Evolutionary conservation across 2,888 invertebrate genomes (phyloP).

Genomic region (Eugnorisma glareosa): DNA sequence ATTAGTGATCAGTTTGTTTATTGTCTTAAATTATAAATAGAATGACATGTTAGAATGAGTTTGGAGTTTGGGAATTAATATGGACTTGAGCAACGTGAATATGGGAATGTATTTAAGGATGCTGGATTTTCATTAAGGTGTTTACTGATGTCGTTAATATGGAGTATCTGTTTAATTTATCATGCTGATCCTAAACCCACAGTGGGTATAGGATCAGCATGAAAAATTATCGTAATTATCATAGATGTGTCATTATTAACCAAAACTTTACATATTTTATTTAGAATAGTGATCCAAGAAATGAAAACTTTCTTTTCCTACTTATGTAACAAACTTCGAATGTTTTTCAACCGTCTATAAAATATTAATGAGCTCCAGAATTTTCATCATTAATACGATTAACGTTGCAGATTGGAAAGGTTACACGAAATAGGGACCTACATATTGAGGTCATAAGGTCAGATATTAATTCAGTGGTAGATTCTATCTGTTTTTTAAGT

Average conservation of each 20-base stretch:
- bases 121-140: neutral
- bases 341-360: neutral
- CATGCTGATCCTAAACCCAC: no score
- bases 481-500: neutral
- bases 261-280: neutral
- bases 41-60: slow-evolving; percentile 6
- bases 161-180: no score
- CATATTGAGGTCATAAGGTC: neutral
- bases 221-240: neutral
- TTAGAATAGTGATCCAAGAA: neutral
- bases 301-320: neutral
- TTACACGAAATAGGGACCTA: neutral
- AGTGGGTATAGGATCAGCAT: no score
- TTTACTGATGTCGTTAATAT: neutral
- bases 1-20: slow-evolving; percentile 47
- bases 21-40: slow-evolving; percentile 31
- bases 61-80: slow-evolving; percentile 1
- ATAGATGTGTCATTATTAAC: neutral
- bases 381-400: neutral
- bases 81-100: neutral
- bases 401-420: slow-evolving; percentile 22
- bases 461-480: neutral
- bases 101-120: neutral
- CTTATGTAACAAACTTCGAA: neutral
- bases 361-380: neutral